Percentiles rank a stretch among this genome's conserved stretches.
Evolutionary conservation across 1,140 invertebrate genomes (phyloP).

Genomic region (Druon quercuslanigerum): DNA sequence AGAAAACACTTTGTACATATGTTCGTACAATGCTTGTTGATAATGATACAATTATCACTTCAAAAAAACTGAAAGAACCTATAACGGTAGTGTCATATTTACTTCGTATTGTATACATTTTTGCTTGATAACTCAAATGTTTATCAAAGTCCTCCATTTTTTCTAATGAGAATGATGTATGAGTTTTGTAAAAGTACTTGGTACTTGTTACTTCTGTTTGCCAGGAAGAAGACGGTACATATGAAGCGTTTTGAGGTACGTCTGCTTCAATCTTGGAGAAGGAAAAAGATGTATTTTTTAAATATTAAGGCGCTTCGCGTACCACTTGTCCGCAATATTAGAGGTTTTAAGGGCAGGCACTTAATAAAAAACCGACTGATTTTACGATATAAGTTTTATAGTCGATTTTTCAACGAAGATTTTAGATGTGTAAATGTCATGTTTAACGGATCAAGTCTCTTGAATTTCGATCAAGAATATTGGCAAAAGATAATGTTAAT

Average conservation of each 20-base stretch:
- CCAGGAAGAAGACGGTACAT: constrained; percentile 39
- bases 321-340: background rate
- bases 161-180: constrained; percentile 44
- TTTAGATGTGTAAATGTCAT: constrained; percentile 45
- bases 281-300: constrained; percentile 29
- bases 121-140: constrained; percentile 48
- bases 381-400: constrained; percentile 61
- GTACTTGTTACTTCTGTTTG: constrained; percentile 53
- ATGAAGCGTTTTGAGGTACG: constrained; percentile 32
- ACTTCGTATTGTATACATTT: constrained; percentile 27
- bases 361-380: constrained; percentile 60
- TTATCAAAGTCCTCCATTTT: constrained; percentile 62
- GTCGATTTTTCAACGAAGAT: constrained; percentile 57
- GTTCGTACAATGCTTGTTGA: constrained; percentile 26
- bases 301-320: constrained; percentile 32
- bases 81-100: constrained; percentile 29
- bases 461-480: constrained; percentile 42
- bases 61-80: background rate
- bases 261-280: constrained; percentile 32
- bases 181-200: constrained; percentile 40
- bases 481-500: constrained; percentile 38
- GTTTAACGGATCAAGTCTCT: constrained; percentile 43
- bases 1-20: constrained; percentile 18
- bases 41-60: constrained; percentile 26
- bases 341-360: constrained; percentile 39